A percentile compares a stretch with the other conserved stretches of the same genome.
phyloP scores from a whole-genome alignment of 2,113 vertebrate species.

The Copsychus sechellarum region DNA sequence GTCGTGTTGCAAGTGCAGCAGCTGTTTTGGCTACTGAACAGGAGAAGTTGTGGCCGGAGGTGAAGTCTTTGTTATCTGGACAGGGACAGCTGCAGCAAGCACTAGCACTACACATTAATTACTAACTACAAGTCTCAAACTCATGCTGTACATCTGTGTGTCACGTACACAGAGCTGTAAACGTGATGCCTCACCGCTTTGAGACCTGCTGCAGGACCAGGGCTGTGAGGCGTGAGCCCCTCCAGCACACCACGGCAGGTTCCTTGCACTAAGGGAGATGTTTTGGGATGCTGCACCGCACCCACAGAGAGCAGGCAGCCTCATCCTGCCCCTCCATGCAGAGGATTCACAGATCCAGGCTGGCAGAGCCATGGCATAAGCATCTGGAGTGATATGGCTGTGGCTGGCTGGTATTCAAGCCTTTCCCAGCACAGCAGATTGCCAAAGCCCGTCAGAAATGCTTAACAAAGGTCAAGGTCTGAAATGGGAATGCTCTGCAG shows the following conservation, averaged over 20 bases:
- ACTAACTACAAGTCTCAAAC: neutral
- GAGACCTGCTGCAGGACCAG: neutral
- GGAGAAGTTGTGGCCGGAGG: neutral
- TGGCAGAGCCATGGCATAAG: neutral
- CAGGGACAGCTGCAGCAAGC: neutral
- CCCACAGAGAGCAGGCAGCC: neutral
- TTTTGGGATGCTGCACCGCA: neutral
- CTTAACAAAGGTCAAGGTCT: neutral
- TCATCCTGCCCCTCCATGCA: neutral
- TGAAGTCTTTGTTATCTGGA: neutral
- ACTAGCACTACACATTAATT: conserved; percentile 10
- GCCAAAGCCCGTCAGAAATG: neutral
- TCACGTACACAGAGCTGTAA: neutral
- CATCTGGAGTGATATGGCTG: fast-evolving
- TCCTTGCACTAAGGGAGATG: fast-evolving
- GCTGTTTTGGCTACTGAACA: neutral
- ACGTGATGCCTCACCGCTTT: neutral
- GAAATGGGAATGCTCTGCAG: neutral
- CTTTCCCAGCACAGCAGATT: neutral
- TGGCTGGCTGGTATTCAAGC: neutral
- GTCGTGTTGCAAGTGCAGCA: neutral
- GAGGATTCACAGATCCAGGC: neutral
- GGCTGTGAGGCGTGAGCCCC: neutral
- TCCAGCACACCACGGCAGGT: neutral
- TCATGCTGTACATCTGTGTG: neutral